A percentile compares a stretch with the other conserved stretches of the same genome.
phyloP scores from a whole-genome alignment of 2,888 invertebrate species.

The Spatulosminthurus flaviceps region DNA sequence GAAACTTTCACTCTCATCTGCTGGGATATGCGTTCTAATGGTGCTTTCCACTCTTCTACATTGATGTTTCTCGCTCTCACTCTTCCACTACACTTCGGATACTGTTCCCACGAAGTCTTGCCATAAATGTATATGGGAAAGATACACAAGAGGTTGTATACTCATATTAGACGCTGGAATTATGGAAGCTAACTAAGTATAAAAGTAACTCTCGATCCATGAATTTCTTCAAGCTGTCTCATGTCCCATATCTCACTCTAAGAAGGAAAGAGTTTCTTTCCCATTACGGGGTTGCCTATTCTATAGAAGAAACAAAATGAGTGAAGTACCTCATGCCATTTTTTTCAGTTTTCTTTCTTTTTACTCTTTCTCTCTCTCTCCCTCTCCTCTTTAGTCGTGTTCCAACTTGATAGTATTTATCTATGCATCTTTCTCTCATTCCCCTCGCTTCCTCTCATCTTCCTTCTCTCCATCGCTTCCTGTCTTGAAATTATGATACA shows the following conservation, averaged over 20 bases:
- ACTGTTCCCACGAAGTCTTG: background rate
- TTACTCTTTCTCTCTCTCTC: background rate
- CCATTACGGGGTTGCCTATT: background rate
- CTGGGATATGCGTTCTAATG: background rate
- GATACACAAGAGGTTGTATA: no score
- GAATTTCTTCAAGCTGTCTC: constrained; percentile 18
- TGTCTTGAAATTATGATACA: background rate
- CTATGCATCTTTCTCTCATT: background rate
- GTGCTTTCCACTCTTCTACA: background rate
- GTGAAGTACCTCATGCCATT: background rate
- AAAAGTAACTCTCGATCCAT: background rate
- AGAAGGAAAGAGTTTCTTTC: background rate
- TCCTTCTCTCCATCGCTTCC: background rate
- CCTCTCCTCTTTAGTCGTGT: background rate
- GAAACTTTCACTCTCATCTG: constrained; percentile 8
- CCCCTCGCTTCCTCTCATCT: background rate
- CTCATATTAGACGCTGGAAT: no score
- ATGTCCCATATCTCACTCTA: background rate
- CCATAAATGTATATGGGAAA: no score
- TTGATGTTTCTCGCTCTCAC: background rate
- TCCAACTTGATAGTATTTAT: no score
- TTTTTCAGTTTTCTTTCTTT: constrained; percentile 5
- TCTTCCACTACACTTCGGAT: background rate
- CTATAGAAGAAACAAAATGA: background rate
- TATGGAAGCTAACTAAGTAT: background rate